Conservation (phyloP, 2,113 vertebrate genomes). For the Australoheros scitulus region DNA sequence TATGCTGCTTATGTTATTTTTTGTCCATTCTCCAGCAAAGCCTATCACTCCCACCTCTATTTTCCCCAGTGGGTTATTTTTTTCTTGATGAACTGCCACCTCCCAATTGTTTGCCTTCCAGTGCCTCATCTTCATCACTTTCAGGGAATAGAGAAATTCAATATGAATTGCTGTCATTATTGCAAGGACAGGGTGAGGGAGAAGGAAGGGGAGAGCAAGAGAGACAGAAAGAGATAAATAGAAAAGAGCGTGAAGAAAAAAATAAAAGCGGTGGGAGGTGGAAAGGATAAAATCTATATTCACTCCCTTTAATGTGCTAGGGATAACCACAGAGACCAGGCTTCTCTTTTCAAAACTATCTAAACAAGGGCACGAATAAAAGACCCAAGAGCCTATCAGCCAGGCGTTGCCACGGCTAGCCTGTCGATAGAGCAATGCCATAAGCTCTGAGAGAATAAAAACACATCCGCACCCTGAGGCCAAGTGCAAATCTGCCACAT, state of each 20-base stretch:
- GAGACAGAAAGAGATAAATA: slow-evolving; percentile 55
- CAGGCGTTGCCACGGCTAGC: slow-evolving; percentile 29
- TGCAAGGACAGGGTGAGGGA: slow-evolving; percentile 59
- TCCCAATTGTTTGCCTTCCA: slow-evolving; percentile 56
- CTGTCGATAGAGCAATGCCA: slow-evolving; percentile 67
- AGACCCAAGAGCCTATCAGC: slow-evolving; percentile 68
- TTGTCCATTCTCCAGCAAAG: slow-evolving; percentile 4
- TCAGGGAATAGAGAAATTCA: slow-evolving; percentile 68
- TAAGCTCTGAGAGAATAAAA: slow-evolving; percentile 34
- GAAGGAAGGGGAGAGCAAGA: slow-evolving; percentile 23
- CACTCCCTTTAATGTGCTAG: slow-evolving; percentile 63
- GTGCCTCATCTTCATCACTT: slow-evolving; percentile 59
- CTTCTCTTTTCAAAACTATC: slow-evolving; percentile 72
- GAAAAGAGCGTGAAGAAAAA: slow-evolving; percentile 33
- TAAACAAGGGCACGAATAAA: slow-evolving; percentile 68
- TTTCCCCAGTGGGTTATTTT: slow-evolving; percentile 29
- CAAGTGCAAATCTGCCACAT: slow-evolving; percentile 29
- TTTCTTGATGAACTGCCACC: slow-evolving; percentile 56
- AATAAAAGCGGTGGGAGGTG: slow-evolving; percentile 55
- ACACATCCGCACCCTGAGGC: slow-evolving; percentile 31
- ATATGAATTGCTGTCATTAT: slow-evolving; percentile 77
- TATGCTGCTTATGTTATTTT: slow-evolving; percentile 7
- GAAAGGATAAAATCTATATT: slow-evolving; percentile 78
- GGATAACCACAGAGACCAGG: slow-evolving; percentile 71
- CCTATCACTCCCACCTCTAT: slow-evolving; percentile 1